Conservation (phyloP, 2,888 invertebrate genomes). For the Melieria picta region DNA sequence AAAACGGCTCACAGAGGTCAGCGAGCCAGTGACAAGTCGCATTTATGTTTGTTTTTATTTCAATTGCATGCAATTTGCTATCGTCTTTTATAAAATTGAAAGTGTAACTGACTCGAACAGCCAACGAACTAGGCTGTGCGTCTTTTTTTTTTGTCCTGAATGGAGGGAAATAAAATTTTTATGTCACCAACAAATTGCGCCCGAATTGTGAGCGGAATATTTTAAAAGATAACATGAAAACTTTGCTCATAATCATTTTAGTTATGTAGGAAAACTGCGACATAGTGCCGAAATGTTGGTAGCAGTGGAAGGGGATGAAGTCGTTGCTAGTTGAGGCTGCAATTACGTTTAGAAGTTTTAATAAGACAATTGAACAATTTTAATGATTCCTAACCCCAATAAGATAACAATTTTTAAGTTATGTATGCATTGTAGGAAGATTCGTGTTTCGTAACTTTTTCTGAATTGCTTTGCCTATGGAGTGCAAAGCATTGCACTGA, state of each 20-base stretch:
- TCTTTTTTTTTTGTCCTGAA: background rate
- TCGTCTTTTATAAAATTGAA: background rate
- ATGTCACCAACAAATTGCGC: background rate
- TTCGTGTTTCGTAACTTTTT: too few species aligned
- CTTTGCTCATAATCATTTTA: conserved; percentile 16
- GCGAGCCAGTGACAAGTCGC: background rate
- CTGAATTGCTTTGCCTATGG: too few species aligned
- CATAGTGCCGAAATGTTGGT: background rate
- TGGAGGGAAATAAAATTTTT: background rate
- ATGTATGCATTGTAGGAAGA: too few species aligned
- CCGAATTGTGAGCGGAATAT: background rate
- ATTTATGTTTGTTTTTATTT: background rate
- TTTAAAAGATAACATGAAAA: conserved; percentile 15
- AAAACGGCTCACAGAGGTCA: background rate
- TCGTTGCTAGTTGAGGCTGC: too few species aligned
- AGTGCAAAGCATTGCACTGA: too few species aligned
- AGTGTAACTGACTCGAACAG: background rate
- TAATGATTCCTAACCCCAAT: too few species aligned
- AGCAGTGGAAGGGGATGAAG: background rate
- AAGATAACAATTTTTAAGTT: too few species aligned
- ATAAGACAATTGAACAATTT: too few species aligned
- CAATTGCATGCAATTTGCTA: background rate
- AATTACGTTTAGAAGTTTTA: too few species aligned
- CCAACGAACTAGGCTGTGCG: background rate
- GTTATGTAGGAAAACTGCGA: conserved; percentile 4